Evolutionary conservation across 2,113 vertebrate genomes (phyloP).

Genomic region (Meleagris gallopavo): DNA sequence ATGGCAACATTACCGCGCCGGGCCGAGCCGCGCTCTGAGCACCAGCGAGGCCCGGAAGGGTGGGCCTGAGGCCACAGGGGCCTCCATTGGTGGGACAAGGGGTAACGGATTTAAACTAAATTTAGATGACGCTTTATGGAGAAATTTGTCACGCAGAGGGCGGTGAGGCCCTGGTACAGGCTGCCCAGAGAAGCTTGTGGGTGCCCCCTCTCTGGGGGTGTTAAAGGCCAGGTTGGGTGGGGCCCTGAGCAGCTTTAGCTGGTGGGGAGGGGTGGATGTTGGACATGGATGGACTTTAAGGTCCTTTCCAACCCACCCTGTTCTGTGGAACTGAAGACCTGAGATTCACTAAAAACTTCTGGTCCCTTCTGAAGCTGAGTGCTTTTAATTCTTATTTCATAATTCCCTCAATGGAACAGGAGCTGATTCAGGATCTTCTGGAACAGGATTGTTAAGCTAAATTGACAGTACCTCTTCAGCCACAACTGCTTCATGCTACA

Average conservation of each 20-base stretch:
- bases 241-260: not conserved
- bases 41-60: not conserved
- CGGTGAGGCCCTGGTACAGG: no score
- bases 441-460: not conserved
- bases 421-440: not conserved
- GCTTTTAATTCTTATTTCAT: not conserved
- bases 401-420: not conserved
- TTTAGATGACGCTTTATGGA: no score
- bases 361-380: not conserved
- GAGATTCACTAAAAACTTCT: not conserved
- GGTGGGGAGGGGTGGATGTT: not conserved
- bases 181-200: no score
- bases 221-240: not conserved
- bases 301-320: not conserved
- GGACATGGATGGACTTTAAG: not conserved
- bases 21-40: not conserved
- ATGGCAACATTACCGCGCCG: slow-evolving; percentile 29
- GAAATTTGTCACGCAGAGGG: no score
- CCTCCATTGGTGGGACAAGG: not conserved
- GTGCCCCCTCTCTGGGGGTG: not conserved
- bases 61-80: not conserved
- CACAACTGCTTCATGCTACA: not conserved
- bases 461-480: not conserved
- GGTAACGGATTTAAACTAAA: not conserved
- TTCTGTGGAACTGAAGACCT: not conserved